Conservation (phyloP, 2,888 invertebrate genomes). For the Netelia fuscicornis region DNA sequence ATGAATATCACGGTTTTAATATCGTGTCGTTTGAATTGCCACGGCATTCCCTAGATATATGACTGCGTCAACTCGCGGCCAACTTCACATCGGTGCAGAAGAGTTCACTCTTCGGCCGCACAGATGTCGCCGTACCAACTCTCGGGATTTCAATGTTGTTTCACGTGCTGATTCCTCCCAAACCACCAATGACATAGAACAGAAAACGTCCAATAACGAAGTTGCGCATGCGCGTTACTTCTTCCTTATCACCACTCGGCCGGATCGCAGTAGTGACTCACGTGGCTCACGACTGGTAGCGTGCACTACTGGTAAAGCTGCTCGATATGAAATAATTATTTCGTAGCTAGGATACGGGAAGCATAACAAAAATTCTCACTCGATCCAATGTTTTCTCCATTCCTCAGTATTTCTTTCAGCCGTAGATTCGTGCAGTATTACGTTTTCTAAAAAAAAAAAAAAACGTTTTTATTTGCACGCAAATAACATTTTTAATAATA, state of each 20-base stretch:
- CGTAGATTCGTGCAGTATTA: background rate
- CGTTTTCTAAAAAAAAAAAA: background rate
- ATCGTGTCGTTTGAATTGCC: no score
- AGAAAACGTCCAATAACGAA: background rate
- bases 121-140: no score
- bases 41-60: no score
- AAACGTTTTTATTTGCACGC: no score
- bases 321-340: slow-evolving; percentile 6
- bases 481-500: no score
- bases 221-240: background rate
- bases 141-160: no score
- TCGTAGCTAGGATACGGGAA: slow-evolving; percentile 63
- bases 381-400: slow-evolving; percentile 12
- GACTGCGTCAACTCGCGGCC: no score
- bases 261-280: background rate
- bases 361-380: slow-evolving; percentile 57
- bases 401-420: slow-evolving; percentile 14
- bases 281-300: background rate
- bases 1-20: no score
- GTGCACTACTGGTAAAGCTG: background rate
- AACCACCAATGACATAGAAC: no score
- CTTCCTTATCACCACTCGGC: background rate
- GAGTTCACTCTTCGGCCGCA: no score
- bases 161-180: no score
- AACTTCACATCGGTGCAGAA: no score